A percentile compares a stretch with the other conserved stretches of the same genome.
These are phyloP conservation scores for Axis porcinus DNA, from an alignment of 2,113 vertebrate genomes.

Conservation along the genomic window DNA sequence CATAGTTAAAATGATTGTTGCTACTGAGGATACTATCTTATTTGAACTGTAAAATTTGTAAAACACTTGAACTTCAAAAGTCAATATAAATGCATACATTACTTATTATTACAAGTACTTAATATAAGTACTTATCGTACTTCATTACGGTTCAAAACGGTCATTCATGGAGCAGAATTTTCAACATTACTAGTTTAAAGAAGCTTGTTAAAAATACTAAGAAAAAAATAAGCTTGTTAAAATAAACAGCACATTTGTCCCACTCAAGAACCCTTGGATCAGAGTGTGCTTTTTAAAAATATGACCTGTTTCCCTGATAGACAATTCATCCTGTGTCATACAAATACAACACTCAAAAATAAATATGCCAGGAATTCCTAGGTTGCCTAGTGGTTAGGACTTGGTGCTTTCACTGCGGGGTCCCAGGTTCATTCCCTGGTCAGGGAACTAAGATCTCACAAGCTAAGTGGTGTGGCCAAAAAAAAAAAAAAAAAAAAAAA, in stretches of 20 bases:
- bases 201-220: too few relatives aligned
- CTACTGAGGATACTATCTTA: too few relatives aligned
- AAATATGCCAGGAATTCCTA: too few relatives aligned
- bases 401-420: too few relatives aligned
- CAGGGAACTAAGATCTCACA: too few relatives aligned
- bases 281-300: background rate
- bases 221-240: background rate
- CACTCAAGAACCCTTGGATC: background rate
- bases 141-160: background rate
- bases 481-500: too few relatives aligned
- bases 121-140: background rate
- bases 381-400: too few relatives aligned
- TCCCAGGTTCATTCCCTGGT: too few relatives aligned
- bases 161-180: background rate
- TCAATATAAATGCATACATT: background rate
- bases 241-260: background rate
- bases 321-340: too few relatives aligned
- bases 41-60: background rate
- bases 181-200: background rate
- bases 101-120: background rate
- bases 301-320: background rate
- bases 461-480: too few relatives aligned
- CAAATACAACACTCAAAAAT: too few relatives aligned
- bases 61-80: background rate
- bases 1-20: too few relatives aligned